phyloP scores from a whole-genome alignment of 2,888 invertebrate species.

The Plagodis pulveraria region DNA sequence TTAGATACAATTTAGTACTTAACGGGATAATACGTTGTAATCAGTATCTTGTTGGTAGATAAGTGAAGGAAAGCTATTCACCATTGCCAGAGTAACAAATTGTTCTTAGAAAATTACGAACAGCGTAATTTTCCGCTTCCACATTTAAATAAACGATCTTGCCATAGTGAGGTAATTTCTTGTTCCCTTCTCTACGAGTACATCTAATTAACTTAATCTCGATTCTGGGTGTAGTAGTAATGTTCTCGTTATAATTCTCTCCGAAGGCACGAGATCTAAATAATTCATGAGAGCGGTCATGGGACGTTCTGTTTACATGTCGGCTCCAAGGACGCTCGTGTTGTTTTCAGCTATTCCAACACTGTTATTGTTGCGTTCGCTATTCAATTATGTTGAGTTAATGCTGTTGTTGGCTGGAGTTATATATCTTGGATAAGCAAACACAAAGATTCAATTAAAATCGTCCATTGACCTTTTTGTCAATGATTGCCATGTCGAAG shows the following conservation, averaged over 20 bases:
- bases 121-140: not conserved
- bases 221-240: slow-evolving; percentile 22
- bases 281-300: slow-evolving; percentile 34
- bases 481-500: too few relatives aligned
- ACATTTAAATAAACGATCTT: slow-evolving; percentile 12
- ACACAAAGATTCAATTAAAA: not conserved
- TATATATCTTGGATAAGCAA: slow-evolving; percentile 9
- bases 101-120: not conserved
- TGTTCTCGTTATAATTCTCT: slow-evolving; percentile 25
- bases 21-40: too few relatives aligned
- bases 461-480: not conserved
- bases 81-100: not conserved
- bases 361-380: slow-evolving; percentile 13
- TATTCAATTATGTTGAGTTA: slow-evolving; percentile 10
- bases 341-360: not conserved
- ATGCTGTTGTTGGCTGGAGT: not conserved
- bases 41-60: too few relatives aligned
- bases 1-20: too few relatives aligned
- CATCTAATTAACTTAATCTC: slow-evolving; percentile 24
- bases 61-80: not conserved
- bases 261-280: slow-evolving; percentile 22
- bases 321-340: slow-evolving; percentile 26
- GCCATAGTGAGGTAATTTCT: slow-evolving; percentile 13
- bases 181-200: slow-evolving; percentile 7
- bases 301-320: slow-evolving; percentile 30